These are phyloP conservation scores for Acronicta psi DNA, from an alignment of 2,888 invertebrate species.

Conservation along the genomic window DNA sequence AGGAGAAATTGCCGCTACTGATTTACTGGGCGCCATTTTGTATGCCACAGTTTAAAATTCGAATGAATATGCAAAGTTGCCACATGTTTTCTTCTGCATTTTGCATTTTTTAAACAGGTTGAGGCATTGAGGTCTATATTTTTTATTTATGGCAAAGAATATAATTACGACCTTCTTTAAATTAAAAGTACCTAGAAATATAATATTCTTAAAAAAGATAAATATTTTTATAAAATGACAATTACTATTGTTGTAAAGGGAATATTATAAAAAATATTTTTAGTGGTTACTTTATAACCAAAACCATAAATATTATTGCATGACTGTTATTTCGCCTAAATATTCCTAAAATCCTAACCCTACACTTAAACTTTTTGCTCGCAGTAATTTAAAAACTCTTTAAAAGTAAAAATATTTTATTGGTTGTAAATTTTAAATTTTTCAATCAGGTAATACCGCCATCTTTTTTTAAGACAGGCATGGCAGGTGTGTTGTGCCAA, in stretches of 20 bases:
- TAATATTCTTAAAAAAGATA: no score
- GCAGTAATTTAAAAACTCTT: background rate
- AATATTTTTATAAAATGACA: no score
- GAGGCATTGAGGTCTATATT: background rate
- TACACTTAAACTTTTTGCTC: background rate
- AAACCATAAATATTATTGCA: background rate
- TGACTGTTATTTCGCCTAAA: background rate
- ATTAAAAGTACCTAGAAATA: no score
- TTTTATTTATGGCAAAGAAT: background rate
- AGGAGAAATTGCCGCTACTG: slow-evolving; percentile 82
- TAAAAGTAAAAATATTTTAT: background rate
- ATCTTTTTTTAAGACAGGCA: slow-evolving; percentile 66
- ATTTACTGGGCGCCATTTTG: slow-evolving; percentile 84
- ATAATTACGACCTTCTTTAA: no score
- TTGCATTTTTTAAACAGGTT: slow-evolving; percentile 32
- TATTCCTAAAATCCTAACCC: background rate
- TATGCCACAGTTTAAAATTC: slow-evolving; percentile 82
- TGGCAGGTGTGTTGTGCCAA: slow-evolving; percentile 79
- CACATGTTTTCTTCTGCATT: slow-evolving; percentile 9
- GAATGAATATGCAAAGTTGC: slow-evolving; percentile 68
- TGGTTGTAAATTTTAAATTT: slow-evolving; percentile 5
- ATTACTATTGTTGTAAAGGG: no score
- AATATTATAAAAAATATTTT: no score
- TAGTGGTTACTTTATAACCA: no score
- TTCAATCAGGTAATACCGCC: slow-evolving; percentile 43